These are phyloP conservation scores for Ophion ventricosus DNA, from an alignment of 2,888 invertebrate genomes.

Conservation along the genomic window DNA sequence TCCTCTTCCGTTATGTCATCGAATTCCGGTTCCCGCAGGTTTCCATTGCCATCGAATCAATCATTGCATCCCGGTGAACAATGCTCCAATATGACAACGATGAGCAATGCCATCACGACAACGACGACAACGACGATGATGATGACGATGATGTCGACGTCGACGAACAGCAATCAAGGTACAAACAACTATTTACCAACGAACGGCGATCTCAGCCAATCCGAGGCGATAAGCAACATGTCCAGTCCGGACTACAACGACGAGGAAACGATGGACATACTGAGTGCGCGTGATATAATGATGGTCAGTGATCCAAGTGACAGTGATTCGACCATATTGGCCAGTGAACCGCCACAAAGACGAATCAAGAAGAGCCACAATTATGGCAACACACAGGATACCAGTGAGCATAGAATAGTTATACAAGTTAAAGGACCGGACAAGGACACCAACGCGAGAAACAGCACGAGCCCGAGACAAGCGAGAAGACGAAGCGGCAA, in stretches of 20 bases:
- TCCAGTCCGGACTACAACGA: conserved; percentile 96
- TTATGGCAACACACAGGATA: conserved; percentile 76
- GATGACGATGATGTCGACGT: conserved; percentile 77
- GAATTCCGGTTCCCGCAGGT: conserved; percentile 88
- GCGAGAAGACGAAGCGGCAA: conserved; percentile 70
- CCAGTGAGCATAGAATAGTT: conserved; percentile 91
- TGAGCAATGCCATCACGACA: conserved; percentile 81
- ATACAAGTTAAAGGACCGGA: conserved; percentile 90
- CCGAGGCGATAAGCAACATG: conserved; percentile 94
- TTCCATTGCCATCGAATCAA: conserved; percentile 81
- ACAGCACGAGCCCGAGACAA: conserved; percentile 78
- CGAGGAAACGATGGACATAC: conserved; percentile 92
- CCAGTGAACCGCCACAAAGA: conserved; percentile 90
- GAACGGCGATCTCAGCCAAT: conserved; percentile 91
- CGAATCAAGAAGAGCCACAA: conserved; percentile 74
- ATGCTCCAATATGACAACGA: conserved; percentile 71
- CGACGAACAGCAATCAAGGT: conserved; percentile 66
- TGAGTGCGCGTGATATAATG: conserved; percentile 91
- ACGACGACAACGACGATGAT: conserved; percentile 73
- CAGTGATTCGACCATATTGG: conserved; percentile 94
- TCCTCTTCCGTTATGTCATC: conserved; percentile 95
- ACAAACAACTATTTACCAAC: conserved; percentile 75
- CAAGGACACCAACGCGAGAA: conserved; percentile 78
- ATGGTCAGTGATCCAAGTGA: conserved; percentile 96
- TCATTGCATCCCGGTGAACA: conserved; percentile 46